phyloP scores from a whole-genome alignment of 2,888 invertebrate species.

The Nemotelus pantherinus region DNA sequence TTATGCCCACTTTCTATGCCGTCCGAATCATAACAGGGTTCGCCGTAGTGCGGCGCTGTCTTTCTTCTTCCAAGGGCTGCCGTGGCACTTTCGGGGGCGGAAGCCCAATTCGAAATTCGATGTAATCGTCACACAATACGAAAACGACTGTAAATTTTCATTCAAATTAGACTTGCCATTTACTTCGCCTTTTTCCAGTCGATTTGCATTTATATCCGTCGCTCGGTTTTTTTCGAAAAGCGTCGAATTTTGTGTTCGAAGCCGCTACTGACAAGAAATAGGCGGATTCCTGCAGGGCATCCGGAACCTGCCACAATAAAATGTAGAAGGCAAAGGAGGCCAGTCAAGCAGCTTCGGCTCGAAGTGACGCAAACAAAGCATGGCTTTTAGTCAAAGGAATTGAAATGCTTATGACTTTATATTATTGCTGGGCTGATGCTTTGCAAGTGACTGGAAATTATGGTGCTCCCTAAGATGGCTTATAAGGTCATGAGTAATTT shows the following conservation, averaged over 20 bases:
- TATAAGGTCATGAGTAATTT: not conserved
- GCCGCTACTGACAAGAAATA: constrained; percentile 1
- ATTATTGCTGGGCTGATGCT: constrained; percentile 34
- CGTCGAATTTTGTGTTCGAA: not conserved
- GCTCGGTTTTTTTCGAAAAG: not conserved
- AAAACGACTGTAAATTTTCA: constrained; percentile 23
- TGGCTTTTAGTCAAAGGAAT: constrained; percentile 3
- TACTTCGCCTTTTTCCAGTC: constrained; percentile 43
- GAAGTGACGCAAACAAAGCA: not conserved
- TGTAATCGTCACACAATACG: constrained; percentile 30
- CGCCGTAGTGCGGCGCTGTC: not conserved
- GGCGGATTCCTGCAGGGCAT: constrained; percentile 9
- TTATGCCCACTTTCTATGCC: not conserved
- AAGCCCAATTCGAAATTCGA: not conserved
- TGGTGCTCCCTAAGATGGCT: not conserved
- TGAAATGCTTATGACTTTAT: constrained; percentile 33
- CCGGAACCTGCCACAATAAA: not conserved
- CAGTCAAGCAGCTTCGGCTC: not conserved
- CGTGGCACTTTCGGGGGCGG: constrained; percentile 2
- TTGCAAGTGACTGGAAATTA: constrained; percentile 31
- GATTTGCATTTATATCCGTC: constrained; percentile 37
- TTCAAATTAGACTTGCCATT: constrained; percentile 41
- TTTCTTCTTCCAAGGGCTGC: not conserved
- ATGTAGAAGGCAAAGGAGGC: not conserved
- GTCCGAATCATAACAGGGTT: not conserved